Evolutionary conservation across 2,797 vertebrate genomes (phyloP).

Genomic region (Cercopithecus hamlyni): DNA sequence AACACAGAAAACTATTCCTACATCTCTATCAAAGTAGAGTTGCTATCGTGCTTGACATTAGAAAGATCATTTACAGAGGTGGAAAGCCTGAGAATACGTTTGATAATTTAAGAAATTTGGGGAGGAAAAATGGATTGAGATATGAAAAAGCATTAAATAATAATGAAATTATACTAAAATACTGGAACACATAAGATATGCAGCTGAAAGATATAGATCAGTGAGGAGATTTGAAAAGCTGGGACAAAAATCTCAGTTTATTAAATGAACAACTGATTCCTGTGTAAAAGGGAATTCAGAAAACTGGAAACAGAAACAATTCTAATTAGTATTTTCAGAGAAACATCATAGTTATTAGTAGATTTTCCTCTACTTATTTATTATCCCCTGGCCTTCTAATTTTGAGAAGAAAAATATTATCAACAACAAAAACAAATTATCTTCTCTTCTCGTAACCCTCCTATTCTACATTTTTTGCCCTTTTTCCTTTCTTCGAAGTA

Average conservation of each 20-base stretch:
- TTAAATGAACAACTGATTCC: neutral
- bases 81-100: neutral
- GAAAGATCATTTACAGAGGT: neutral
- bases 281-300: conserved; percentile 17
- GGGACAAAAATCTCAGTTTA: neutral
- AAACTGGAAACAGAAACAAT: conserved; percentile 6
- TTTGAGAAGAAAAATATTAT: conserved; percentile 31
- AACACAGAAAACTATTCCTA: neutral
- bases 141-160: neutral
- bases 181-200: neutral
- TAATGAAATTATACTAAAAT: neutral
- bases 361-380: conserved; percentile 44
- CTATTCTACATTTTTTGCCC: neutral
- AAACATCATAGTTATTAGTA: conserved; percentile 34
- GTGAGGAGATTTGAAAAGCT: neutral
- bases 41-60: neutral
- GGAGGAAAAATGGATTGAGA: neutral
- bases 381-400: conserved; percentile 1
- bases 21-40: neutral
- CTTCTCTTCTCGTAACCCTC: neutral
- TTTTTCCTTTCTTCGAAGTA: neutral
- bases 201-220: neutral
- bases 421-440: conserved; percentile 37
- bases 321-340: conserved; percentile 58
- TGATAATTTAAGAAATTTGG: neutral